Base-by-base conservation (phyloP, 2,888 invertebrate species). In the Melinopterus prodromus region DNA sequence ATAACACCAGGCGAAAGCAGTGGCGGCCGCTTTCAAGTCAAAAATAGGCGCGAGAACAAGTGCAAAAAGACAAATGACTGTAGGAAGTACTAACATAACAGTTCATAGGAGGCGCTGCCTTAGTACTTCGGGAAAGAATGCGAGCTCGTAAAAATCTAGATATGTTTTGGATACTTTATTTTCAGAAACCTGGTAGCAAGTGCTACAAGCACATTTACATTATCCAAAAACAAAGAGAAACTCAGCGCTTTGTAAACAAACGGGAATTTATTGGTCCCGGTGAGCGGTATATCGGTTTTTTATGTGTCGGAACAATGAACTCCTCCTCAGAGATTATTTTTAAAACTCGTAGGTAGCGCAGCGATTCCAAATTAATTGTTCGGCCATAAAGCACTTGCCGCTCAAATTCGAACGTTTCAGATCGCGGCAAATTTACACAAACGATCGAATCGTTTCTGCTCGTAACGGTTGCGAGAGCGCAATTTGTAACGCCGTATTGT, bases 241-340 rank as follows among this genome's bases (percentile, higher is more conserved):
- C 79, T 79, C 79, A 79, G 75, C 79, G 75, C 75, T 75, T 38
- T 71, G 79, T 79, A 79, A 79, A 79, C 79, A 79, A 79, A 79
- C 76, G 76, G 70, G 70, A 79, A 79, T 79, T 79, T 79, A 79
- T 79, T 70, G 70, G 76, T 15, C 70, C 76, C 53, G 15, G 75
- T 38, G 74, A 70, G 70, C 69, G 12, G 74, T 78, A 26, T 76
- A 70, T 78, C 70, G 36, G 70, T 69, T 76, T 76, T 70, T 76
- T 79, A 75, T 36, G 38, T 80, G 77, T 71, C 78, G 79, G 81
- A 82, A 83, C 83, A 83, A 82, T 82, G 82, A 83, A 83, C 83
- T 82, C 82, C 81, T 81, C 69, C 16, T 35, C 38, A 38, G 75
- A 69, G 75, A 79, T 79, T 79, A 76, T 79, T 79, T 53, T 53